These are phyloP conservation scores for Julus scanicus DNA, from an alignment of 2,888 invertebrate genomes.

Conservation along the genomic window DNA sequence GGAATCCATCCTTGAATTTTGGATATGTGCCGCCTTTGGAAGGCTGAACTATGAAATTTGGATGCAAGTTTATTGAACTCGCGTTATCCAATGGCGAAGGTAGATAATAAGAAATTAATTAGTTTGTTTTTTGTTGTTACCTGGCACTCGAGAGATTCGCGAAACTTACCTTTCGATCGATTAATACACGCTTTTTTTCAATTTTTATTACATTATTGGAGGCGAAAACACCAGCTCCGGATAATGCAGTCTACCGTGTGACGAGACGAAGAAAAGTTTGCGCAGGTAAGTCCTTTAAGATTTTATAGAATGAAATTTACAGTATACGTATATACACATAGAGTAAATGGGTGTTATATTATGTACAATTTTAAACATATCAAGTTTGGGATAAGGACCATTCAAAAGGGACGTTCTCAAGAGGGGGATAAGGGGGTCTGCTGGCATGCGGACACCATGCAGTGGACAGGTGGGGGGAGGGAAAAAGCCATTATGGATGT, in stretches of 20 bases:
- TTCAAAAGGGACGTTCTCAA: too few species aligned
- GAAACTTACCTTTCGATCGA: not conserved
- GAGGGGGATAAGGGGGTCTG: too few species aligned
- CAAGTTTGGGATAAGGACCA: too few species aligned
- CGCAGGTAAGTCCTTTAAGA: not conserved
- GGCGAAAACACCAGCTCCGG: conserved; percentile 41
- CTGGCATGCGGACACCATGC: too few species aligned
- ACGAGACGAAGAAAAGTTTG: conserved; percentile 8
- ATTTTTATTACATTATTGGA: not conserved
- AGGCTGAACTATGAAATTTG: not conserved
- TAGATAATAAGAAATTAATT: not conserved
- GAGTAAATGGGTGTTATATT: too few species aligned
- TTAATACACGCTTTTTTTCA: not conserved
- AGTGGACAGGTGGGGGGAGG: too few species aligned
- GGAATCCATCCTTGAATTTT: not conserved
- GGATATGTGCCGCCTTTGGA: not conserved
- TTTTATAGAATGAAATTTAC: not conserved
- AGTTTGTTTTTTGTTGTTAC: not conserved
- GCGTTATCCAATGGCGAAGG: not conserved
- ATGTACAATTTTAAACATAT: too few species aligned
- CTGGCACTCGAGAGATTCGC: not conserved
- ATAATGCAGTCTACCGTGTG: conserved; percentile 37
- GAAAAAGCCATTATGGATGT: too few species aligned
- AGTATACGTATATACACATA: too few species aligned
- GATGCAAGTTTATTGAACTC: not conserved